Base-by-base conservation (phyloP, 1,140 invertebrate species). In the Stratiolaelaps scimitus region DNA sequence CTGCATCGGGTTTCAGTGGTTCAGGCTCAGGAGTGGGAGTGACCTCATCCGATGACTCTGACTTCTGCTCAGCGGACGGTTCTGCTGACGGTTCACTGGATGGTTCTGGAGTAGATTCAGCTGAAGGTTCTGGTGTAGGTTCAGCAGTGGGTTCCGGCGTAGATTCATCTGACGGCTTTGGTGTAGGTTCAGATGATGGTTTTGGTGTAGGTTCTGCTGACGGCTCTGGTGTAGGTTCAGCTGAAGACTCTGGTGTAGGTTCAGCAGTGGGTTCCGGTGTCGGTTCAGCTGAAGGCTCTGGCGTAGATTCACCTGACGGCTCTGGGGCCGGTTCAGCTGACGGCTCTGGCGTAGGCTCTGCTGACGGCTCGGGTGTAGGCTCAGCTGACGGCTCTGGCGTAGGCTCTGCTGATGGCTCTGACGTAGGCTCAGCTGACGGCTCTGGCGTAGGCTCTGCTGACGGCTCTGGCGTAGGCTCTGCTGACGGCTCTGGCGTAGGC, bases 401-500 rank as follows among this genome's bases (percentile, higher is more conserved):
- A 1, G 53, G 53, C 26, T 60, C 53, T 2, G 53, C 1, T 1
- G 53, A 2, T 2, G 64, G 44, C n/a, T 65, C 44, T n/a, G 2
- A 1, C 4, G 44, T 46, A 0, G 44, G 2, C 13, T 65, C 44
- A 0, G 64, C 1, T 1, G 64, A 1, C 23, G 64, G 64, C 20
- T 65, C 44, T 6, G 29, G 15, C 5, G 34, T 17, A 43, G 64
- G 23, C 23, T 65, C 44, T 43, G 64, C 1, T 15, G 64, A 1
- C 23, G 64, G 44, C 13, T 65, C 44, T 1, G 64, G 4, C 17
- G 44, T 17, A 7, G 64, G 44, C 19, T 65, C 44, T 6, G 64
- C 2, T 1, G 64, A 44, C n/a, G 64, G 64, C 23, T 65, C 44
- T 2, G 64, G 17, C 17, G 64, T 46, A 5, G 64, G 40, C 43